Conservation (phyloP, 2,888 invertebrate genomes). For the Dryadula phaetusa region DNA sequence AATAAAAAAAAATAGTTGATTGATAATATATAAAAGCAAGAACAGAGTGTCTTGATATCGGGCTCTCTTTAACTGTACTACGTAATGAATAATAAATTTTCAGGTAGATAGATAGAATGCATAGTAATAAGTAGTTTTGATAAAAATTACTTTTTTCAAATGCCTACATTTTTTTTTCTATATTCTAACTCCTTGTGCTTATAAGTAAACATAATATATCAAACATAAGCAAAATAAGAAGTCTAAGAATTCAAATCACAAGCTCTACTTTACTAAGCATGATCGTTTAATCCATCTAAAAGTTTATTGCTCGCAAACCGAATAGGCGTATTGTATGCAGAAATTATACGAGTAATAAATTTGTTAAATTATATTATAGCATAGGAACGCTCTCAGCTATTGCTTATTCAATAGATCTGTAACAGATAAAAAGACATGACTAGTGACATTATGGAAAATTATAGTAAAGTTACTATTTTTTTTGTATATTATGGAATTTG, state of each 20-base stretch:
- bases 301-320: slow-evolving; percentile 31
- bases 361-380: slow-evolving; percentile 42
- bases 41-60: too few relatives aligned
- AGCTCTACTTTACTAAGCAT: not conserved
- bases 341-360: slow-evolving; percentile 44
- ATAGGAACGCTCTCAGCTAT: slow-evolving; percentile 30
- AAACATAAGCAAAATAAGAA: not conserved
- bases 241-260: slow-evolving; percentile 1
- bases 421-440: slow-evolving; percentile 48
- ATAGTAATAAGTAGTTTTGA: too few relatives aligned
- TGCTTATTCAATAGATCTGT: slow-evolving; percentile 51
- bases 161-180: too few relatives aligned
- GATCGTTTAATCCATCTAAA: slow-evolving; percentile 9
- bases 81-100: too few relatives aligned
- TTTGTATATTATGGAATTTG: slow-evolving; percentile 15
- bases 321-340: slow-evolving; percentile 34
- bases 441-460: slow-evolving; percentile 48
- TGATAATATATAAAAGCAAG: too few relatives aligned
- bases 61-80: too few relatives aligned
- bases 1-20: too few relatives aligned
- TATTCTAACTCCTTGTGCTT: too few relatives aligned
- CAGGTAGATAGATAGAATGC: too few relatives aligned
- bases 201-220: too few relatives aligned
- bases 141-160: too few relatives aligned
- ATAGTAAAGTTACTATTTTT: slow-evolving; percentile 36